These are phyloP conservation scores for Pasiphila rectangulata DNA, from an alignment of 2,888 invertebrate genomes.

Conservation along the genomic window DNA sequence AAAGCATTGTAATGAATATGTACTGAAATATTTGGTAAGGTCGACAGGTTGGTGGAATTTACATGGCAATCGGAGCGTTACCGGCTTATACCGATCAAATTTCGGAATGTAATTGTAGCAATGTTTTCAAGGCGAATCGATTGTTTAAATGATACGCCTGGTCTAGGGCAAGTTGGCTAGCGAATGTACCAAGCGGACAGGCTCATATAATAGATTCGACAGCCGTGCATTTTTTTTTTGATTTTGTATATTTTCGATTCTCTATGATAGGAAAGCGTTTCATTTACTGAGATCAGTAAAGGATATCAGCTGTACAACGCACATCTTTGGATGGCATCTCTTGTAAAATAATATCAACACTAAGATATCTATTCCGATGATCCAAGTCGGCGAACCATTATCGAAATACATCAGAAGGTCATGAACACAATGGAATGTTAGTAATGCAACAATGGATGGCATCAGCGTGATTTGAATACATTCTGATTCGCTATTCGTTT, in stretches of 20 bases:
- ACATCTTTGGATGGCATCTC: too few species aligned
- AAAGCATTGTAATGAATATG: too few species aligned
- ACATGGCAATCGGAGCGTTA: conserved; percentile 29
- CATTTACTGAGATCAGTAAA: neutral
- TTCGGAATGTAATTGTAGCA: conserved; percentile 26
- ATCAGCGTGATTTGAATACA: conserved; percentile 57
- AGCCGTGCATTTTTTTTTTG: neutral
- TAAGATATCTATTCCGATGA: conserved; percentile 30
- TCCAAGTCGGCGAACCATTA: conserved; percentile 40
- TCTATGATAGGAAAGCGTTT: too few species aligned
- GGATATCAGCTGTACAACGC: too few species aligned
- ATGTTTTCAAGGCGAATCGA: conserved; percentile 29
- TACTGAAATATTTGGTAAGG: conserved; percentile 32
- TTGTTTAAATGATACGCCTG: conserved; percentile 23
- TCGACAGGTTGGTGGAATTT: conserved; percentile 36
- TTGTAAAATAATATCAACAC: too few species aligned
- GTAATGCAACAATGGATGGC: conserved; percentile 57
- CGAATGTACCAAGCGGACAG: conserved; percentile 16
- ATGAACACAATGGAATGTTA: conserved; percentile 64
- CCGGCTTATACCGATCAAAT: conserved; percentile 24
- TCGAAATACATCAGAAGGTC: conserved; percentile 55
- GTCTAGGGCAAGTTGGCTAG: conserved; percentile 12
- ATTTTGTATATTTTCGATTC: too few species aligned
- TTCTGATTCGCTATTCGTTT: conserved; percentile 46
- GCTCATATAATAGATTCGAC: too few species aligned